Base-by-base conservation (phyloP, 2,797 vertebrate genomes). In the Dipus sagitta region DNA sequence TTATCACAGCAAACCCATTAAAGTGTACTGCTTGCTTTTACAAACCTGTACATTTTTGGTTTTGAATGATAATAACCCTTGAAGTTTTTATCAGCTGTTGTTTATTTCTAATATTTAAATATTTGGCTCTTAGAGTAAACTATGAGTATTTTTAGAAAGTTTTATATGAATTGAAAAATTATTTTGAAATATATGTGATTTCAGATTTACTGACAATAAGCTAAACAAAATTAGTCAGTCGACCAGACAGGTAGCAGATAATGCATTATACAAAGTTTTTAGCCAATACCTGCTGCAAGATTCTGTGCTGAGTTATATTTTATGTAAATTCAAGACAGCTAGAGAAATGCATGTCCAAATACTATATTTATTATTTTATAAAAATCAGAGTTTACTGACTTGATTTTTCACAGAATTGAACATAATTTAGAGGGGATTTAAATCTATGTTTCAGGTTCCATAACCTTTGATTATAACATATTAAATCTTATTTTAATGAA, bases 51-150 rank as follows among this genome's bases (percentile, higher is more conserved):
- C 67, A 18, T 82, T 26, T 86, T 64, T 70, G 14, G 28, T 3
- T 34, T 7, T 65, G 15, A 4, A 70, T 4, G n/a, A 74, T 93
- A 93, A 86, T 42, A 82, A 52, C 8, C 7, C 15, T 65, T n/a
- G 14, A 72, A 28, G 2, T 52, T 32, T 65, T 52, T 9, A 83
- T 12, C 8, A 72, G 1, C 28, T 42, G 4, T n/a, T 76, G 9
- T 64, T 20, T 62, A 24, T 95, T 64, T 88, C 28, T 15, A 76
- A 47, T 80, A 64, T 71, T 83, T 86, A 75, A 87, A 64, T 10
- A 92, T 64, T 89, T 65, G 14, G 1, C 17, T 79, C 83, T 80
- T 84, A 60, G 6, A 28, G 30, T 42, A 68, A 47, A 52, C 80
- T 60, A 83, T 23, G 78, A 71, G 83, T 42, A 15, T 82, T 77